Conservation (phyloP, 2,113 vertebrate species). For the Camelus bactrianus region DNA sequence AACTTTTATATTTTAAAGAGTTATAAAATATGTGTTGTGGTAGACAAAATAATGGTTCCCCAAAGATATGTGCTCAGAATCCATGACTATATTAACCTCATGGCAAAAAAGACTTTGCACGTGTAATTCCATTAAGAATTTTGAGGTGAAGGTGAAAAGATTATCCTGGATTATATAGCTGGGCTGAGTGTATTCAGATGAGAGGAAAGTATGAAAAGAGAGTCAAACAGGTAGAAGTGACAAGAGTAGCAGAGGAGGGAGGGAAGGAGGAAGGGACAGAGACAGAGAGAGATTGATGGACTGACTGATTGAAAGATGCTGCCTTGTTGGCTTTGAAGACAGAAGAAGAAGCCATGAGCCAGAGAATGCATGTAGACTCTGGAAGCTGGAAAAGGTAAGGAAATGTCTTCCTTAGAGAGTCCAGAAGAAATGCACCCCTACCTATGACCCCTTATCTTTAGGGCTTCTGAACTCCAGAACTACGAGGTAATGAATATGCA, state of each 20-base stretch:
- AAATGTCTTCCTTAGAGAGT: not conserved
- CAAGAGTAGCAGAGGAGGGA: not conserved
- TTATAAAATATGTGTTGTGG: not conserved
- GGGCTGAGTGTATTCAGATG: not conserved
- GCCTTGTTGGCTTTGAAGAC: not conserved
- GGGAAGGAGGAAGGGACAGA: not conserved
- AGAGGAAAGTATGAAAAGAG: not conserved
- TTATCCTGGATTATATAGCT: not conserved
- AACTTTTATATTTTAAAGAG: not conserved
- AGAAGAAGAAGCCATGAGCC: not conserved
- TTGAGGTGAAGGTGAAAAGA: not conserved
- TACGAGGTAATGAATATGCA: not conserved
- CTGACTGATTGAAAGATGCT: not conserved
- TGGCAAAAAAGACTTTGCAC: not conserved
- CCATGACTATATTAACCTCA: not conserved
- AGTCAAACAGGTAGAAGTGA: not conserved
- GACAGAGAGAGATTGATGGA: not conserved
- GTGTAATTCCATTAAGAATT: not conserved
- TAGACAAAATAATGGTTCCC: not conserved
- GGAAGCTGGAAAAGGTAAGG: not conserved
- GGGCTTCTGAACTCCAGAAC: not conserved
- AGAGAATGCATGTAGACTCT: not conserved
- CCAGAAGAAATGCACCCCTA: too few relatives aligned
- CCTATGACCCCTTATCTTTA: not conserved
- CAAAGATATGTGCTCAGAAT: not conserved